Evolutionary conservation across 2,888 invertebrate species (phyloP).

Genomic region (Drosophila quinaria): DNA sequence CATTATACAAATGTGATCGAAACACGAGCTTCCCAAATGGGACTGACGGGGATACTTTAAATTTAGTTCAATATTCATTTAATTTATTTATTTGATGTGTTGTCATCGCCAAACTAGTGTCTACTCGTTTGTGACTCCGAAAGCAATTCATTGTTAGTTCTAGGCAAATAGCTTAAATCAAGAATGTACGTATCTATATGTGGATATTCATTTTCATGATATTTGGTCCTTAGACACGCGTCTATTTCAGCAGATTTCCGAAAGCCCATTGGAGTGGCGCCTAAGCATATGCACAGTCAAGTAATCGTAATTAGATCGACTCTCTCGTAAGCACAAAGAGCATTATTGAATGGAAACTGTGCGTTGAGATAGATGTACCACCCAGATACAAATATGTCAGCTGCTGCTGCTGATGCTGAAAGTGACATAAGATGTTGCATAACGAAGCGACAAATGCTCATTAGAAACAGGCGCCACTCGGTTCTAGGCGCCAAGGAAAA

Average conservation of each 20-base stretch:
- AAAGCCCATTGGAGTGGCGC: conserved; percentile 31
- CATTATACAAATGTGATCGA: conserved; percentile 64
- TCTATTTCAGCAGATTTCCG: conserved; percentile 2
- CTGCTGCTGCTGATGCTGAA: conserved; percentile 31
- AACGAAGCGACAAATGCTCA: conserved; percentile 49
- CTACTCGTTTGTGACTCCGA: not conserved
- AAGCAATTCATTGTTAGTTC: not conserved
- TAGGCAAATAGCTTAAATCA: conserved; percentile 13
- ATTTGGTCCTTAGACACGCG: conserved; percentile 30
- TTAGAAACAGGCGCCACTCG: conserved; percentile 68
- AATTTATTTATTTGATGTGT: not conserved
- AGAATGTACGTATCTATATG: not conserved
- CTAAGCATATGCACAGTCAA: conserved; percentile 49
- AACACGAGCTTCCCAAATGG: conserved; percentile 52
- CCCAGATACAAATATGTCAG: conserved; percentile 27
- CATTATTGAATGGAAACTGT: conserved; percentile 12
- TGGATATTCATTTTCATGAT: conserved; percentile 9
- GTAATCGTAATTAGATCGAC: conserved; percentile 74
- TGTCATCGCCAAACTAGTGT: not conserved
- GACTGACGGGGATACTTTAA: not conserved
- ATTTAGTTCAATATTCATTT: not conserved
- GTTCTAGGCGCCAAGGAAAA: conserved; percentile 68
- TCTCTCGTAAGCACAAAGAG: conserved; percentile 52
- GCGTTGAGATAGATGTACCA: conserved; percentile 1
- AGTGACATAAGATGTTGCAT: conserved; percentile 47